Percentiles rank a stretch among this genome's conserved stretches.
Evolutionary conservation across 2,888 invertebrate species (phyloP).

Genomic region (Ichneumoninae sp.): DNA sequence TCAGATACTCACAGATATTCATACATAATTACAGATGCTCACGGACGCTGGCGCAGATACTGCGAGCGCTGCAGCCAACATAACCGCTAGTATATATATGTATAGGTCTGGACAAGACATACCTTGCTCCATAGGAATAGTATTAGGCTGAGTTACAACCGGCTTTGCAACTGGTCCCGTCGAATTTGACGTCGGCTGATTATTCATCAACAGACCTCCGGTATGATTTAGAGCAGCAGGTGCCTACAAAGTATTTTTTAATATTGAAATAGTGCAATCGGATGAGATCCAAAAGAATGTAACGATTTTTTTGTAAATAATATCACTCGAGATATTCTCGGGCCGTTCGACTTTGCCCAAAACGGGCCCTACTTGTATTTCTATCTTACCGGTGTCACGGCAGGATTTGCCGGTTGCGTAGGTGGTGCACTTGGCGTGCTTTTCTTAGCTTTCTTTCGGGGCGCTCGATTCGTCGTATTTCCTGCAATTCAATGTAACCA

Average conservation of each 20-base stretch:
- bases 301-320: background rate
- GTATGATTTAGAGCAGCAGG: constrained; percentile 80
- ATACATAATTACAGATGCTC: too few relatives aligned
- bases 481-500: constrained; percentile 81
- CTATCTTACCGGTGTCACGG: constrained; percentile 78
- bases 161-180: constrained; percentile 79
- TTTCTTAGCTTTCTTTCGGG: constrained; percentile 86
- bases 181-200: constrained; percentile 79
- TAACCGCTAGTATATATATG: background rate
- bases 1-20: too few relatives aligned
- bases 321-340: constrained; percentile 2
- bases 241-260: constrained; percentile 75
- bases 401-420: constrained; percentile 70
- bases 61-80: too few relatives aligned
- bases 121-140: constrained; percentile 82
- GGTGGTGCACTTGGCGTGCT: constrained; percentile 78
- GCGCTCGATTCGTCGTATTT: constrained; percentile 83
- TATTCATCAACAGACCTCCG: constrained; percentile 82
- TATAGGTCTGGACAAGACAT: constrained; percentile 51
- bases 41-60: too few relatives aligned
- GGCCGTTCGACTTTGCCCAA: background rate
- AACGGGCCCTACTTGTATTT: constrained; percentile 11
- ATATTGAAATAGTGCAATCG: constrained; percentile 32
- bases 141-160: constrained; percentile 79
- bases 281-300: background rate